Base-by-base conservation (phyloP, 2,888 invertebrate genomes). In the Drosophila histrio region DNA sequence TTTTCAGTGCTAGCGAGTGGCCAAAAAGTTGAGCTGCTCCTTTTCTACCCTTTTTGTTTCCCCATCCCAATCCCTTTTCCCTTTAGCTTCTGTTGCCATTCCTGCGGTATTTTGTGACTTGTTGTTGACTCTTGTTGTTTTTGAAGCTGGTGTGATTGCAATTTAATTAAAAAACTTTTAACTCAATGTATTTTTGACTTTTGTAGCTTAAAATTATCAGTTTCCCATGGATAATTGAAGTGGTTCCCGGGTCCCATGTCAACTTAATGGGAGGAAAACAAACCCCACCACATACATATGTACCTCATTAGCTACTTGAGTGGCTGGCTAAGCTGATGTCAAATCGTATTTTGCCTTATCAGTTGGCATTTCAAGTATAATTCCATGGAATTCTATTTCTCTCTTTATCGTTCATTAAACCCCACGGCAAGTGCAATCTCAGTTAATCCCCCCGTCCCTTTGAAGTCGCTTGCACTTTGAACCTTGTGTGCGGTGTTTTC, bases 361-460 rank as follows among this genome's bases (percentile, higher is more conserved):
- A 61, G 49, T 22, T 47, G 76, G 26, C 54, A 58, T 57, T 63
- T 79, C 72, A 65, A 77, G 79, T 28, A 52, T 41, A 53, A 44
- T 53, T 57, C 28, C 26, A 26, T 19, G 52, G 24, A 30, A 21
- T 43, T 57, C 30, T 41, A 28, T 57, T 53, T 9, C n/a, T 30
- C 21, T 30, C 39, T 41, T 77, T 82, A 82, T 82, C 82, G 82
- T 76, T n/a, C 86, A 69, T 82, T 82, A 70, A 85, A 79, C 82
- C 64, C 56, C 28, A 54, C 26, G 56, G 59, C 72, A 85, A 87
- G 79, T 76, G 76, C 68, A 50, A 52, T 44, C 72, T 56, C 61
- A 50, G 54, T 69, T 72, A 57, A 49, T 58, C 52, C 50, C n/a
- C 50, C 9, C 36, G 19, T 41, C 7, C 43, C 17, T 17, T 1